Base-by-base conservation (phyloP, 2,113 vertebrate genomes). In the Glareola pratincola region DNA sequence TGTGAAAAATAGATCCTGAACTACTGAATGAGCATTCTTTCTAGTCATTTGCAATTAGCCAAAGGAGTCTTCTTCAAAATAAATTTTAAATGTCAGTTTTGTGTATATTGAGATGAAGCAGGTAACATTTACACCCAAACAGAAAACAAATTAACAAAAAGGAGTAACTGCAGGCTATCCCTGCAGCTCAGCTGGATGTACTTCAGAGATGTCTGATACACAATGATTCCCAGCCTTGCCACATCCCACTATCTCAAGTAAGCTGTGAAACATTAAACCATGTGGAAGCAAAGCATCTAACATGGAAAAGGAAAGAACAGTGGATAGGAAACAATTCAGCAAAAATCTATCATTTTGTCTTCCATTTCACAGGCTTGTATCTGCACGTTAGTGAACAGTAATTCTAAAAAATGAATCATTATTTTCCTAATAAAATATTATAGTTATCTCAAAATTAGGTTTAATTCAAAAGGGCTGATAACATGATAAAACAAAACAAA, bases 1-100 rank as follows among this genome's bases (percentile, higher is more conserved):
- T 56, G 32, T 72, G 75, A 89, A 95, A 85, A 92, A 89, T n/a
- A 85, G 69, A 89, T 85, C 80, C 56, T 76, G 63, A 76, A 94
- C 51, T 85, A 75, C 68, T 88, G n/a, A 92, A 85, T 76, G 66
- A 81, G 32, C 5, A 4, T 81, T 85, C 51, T 72, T 92, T 72
- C 75, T 81, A 81, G 51, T 67, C 1, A 89, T 89, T 59, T 89
- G 45, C n/a, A 81, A 72, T 39, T 92, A 63, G 39, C 27, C 66
- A 47, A 81, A 89, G 56, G 6, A 85, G 39, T 62, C 36, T 12
- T 81, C 75, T 80, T 81, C 51, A 89, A 92, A 92, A 85, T 81
- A 89, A 89, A 54, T 76, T 89, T 92, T 89, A 86, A 72, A 86
- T 62, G 29, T 56, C 39, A 92, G 34, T 77, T 85, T 36, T 89